Base-by-base conservation (phyloP, 2,888 invertebrate genomes). In the Hypomecis punctinalis region DNA sequence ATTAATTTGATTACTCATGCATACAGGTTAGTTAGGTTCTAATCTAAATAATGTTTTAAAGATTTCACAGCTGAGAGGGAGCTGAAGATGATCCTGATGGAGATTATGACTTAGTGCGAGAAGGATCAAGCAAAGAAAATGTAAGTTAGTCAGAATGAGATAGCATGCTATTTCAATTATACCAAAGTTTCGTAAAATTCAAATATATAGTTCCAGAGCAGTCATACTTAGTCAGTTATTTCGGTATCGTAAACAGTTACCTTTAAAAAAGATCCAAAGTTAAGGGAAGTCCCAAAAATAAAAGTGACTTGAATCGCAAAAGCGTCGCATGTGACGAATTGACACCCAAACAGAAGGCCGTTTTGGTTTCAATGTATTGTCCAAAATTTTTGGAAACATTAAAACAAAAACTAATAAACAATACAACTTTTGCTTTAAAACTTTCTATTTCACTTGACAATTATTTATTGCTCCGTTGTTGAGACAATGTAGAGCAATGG, bases 381-480 rank as follows among this genome's bases (percentile, higher is more conserved):
- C 54, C 37, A 39, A 54, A 47, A 67, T 77, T 73, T 64, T 60
- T 69, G 63, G 70, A 69, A 63, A 48, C 63, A 62, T 61, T 72
- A 64, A 75, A 77, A 76, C 74, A 77, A 82, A 69, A 69, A 56
- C 37, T 62, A 45, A 13, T 52, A 39, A 55, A 66, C 67, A 76
- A 71, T 69, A 65, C 66, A 62, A 67, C 53, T 69, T 70, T 66
- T 72, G 61, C 68, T 72, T 65, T 43, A 37, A 36, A 51, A 77
- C 81, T 82, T 82, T 82, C 83, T 77, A 74, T 82, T 81, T 82
- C 80, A 76, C 60, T 78, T 71, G 54, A 68, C 66, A 61, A 64
- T 62, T 69, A 68, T 65, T 71, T 67, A 66, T 68, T 63, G 48
- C 57, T 8, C 51, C 47, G 57, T 59, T 57, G 23, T 68, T 62